These are phyloP conservation scores for Cebidichthys violaceus DNA, from an alignment of 2,113 vertebrate species.

Conservation along the genomic window DNA sequence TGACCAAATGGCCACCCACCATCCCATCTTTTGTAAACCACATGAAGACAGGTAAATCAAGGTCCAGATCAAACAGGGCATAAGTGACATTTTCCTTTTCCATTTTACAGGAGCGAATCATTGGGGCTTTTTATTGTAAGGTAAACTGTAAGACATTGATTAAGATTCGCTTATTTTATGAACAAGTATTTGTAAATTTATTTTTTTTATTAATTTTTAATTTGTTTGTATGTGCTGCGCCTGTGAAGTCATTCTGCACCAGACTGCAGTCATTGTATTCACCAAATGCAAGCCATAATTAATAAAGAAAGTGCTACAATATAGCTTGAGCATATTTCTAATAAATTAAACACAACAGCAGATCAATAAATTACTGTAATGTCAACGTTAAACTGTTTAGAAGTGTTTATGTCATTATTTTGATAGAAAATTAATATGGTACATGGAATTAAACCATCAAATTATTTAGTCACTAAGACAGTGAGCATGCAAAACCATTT, in stretches of 20 bases:
- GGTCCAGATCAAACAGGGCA: slow-evolving; percentile 44
- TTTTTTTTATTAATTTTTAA: background rate
- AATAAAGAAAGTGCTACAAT: background rate
- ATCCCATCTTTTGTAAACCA: slow-evolving; percentile 76
- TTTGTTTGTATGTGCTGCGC: background rate
- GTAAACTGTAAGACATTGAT: background rate
- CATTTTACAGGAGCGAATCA: slow-evolving; percentile 26
- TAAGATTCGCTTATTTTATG: background rate
- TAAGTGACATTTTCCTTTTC: slow-evolving; percentile 50
- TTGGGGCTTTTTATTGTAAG: background rate
- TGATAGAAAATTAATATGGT: background rate
- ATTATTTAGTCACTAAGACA: background rate
- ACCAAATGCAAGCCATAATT: background rate
- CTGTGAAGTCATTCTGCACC: background rate
- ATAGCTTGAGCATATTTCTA: background rate
- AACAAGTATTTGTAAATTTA: background rate
- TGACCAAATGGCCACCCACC: slow-evolving; percentile 78
- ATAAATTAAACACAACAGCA: background rate
- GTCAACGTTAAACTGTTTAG: background rate
- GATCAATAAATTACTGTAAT: background rate
- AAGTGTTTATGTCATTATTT: background rate
- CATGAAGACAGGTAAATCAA: slow-evolving; percentile 69
- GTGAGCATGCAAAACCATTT: slow-evolving; percentile 11
- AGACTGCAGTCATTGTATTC: background rate
- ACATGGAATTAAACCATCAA: background rate